These are phyloP conservation scores for Drosophila recens DNA, from an alignment of 2,888 invertebrate species.

Conservation along the genomic window DNA sequence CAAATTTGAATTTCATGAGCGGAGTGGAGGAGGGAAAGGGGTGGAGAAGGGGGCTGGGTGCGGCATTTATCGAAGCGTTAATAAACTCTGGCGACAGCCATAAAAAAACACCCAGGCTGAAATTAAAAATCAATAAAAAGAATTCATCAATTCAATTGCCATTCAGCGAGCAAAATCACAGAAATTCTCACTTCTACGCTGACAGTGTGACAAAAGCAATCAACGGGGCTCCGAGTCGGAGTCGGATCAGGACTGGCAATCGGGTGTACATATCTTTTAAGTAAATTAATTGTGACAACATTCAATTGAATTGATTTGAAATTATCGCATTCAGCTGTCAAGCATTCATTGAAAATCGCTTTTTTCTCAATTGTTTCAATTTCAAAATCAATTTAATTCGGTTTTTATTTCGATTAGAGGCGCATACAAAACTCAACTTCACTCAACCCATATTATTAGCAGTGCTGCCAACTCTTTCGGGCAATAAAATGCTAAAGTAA, in stretches of 20 bases:
- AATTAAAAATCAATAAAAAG: slow-evolving; percentile 79
- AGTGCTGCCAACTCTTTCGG: too few relatives aligned
- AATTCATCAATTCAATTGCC: slow-evolving; percentile 66
- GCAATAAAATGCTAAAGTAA: too few relatives aligned
- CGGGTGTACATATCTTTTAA: slow-evolving; percentile 71
- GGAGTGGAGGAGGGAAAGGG: neutral
- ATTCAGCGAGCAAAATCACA: slow-evolving; percentile 43
- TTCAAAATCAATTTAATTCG: slow-evolving; percentile 20
- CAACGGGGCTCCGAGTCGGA: slow-evolving; percentile 17
- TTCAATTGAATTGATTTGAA: slow-evolving; percentile 83
- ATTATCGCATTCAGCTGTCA: slow-evolving; percentile 80
- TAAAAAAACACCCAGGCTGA: slow-evolving; percentile 70
- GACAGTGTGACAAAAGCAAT: slow-evolving; percentile 50
- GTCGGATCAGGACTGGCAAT: slow-evolving; percentile 28
- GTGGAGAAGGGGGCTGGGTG: slow-evolving; percentile 20
- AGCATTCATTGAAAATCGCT: slow-evolving; percentile 35
- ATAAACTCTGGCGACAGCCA: slow-evolving; percentile 57
- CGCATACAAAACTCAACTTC: neutral
- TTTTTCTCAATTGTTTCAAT: slow-evolving; percentile 62
- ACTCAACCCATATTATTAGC: slow-evolving; percentile 2
- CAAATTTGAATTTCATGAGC: slow-evolving; percentile 67
- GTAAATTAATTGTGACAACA: slow-evolving; percentile 84
- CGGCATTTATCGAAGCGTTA: slow-evolving; percentile 50
- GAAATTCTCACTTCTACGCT: slow-evolving; percentile 45
- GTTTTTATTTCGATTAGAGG: slow-evolving; percentile 9